A percentile compares a stretch with the other conserved stretches of the same genome.
Conservation (phyloP, 2,113 vertebrate species). For the Dasypus novemcinctus region DNA sequence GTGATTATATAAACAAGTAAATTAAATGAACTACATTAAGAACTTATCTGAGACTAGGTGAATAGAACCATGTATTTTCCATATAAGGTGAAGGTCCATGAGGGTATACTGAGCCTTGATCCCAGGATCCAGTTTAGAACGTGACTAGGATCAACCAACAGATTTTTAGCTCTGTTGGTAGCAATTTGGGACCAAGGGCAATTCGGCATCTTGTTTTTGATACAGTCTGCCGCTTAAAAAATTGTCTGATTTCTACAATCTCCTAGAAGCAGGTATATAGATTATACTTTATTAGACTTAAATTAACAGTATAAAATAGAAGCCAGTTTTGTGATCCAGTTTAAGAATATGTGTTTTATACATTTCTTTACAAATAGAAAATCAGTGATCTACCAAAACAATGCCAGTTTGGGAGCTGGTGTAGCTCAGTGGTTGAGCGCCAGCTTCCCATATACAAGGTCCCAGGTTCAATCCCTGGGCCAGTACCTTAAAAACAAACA, state of each 20-base stretch:
- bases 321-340: not conserved
- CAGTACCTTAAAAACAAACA: too few relatives aligned
- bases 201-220: not conserved
- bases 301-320: not conserved
- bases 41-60: too few relatives aligned
- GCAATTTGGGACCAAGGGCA: not conserved
- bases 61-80: too few relatives aligned
- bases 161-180: not conserved
- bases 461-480: too few relatives aligned
- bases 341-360: conserved; percentile 50
- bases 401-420: not conserved
- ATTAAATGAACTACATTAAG: too few relatives aligned
- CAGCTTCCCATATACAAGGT: too few relatives aligned
- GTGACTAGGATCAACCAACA: not conserved
- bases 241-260: not conserved
- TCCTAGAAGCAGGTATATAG: not conserved
- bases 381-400: not conserved
- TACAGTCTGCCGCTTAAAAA: not conserved
- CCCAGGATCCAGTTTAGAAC: not conserved
- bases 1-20: too few relatives aligned
- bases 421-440: too few relatives aligned
- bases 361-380: conserved; percentile 45
- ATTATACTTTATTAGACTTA: too few relatives aligned
- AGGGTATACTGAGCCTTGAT: not conserved
- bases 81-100: not conserved